Conservation (phyloP, 2,888 invertebrate species). For the Nomada ruficornis region DNA sequence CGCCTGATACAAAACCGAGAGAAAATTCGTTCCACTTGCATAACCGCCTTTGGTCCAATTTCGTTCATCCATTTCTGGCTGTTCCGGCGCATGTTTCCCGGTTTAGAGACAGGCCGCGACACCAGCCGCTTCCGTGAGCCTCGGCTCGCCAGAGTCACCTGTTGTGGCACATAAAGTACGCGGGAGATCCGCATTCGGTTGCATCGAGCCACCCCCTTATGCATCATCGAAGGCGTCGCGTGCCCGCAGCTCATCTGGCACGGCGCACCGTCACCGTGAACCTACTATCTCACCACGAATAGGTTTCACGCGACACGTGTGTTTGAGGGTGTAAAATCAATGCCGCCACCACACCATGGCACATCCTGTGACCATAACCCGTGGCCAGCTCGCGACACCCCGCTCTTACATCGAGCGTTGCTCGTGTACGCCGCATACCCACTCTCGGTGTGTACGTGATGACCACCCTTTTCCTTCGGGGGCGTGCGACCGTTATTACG, state of each 20-base stretch:
- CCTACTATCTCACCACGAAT: slow-evolving; percentile 80
- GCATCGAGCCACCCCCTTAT: slow-evolving; percentile 62
- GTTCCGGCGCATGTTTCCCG: slow-evolving; percentile 52
- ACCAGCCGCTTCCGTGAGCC: slow-evolving; percentile 55
- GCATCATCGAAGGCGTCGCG: slow-evolving; percentile 80
- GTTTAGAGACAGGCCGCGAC: slow-evolving; percentile 48
- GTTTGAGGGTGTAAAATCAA: slow-evolving; percentile 80
- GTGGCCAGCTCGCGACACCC: slow-evolving; percentile 66
- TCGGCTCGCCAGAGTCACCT: slow-evolving; percentile 72
- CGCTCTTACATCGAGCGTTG: slow-evolving; percentile 27
- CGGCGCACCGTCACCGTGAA: slow-evolving; percentile 74
- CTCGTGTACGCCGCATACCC: slow-evolving; percentile 32
- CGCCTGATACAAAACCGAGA: too few relatives aligned
- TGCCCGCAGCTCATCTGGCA: slow-evolving; percentile 81
- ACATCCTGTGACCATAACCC: slow-evolving; percentile 75
- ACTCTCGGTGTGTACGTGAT: slow-evolving; percentile 43
- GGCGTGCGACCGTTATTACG: slow-evolving; percentile 65
- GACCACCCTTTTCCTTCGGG: slow-evolving; percentile 65
- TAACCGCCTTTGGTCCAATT: slow-evolving; percentile 26
- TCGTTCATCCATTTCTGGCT: slow-evolving; percentile 35
- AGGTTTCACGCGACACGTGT: slow-evolving; percentile 79
- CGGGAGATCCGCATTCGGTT: slow-evolving; percentile 66
- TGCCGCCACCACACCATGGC: slow-evolving; percentile 75
- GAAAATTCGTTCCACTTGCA: neutral
- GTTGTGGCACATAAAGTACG: slow-evolving; percentile 76